Evolutionary conservation across 2,888 invertebrate genomes (phyloP).

Genomic region (Aporophyla nigra): DNA sequence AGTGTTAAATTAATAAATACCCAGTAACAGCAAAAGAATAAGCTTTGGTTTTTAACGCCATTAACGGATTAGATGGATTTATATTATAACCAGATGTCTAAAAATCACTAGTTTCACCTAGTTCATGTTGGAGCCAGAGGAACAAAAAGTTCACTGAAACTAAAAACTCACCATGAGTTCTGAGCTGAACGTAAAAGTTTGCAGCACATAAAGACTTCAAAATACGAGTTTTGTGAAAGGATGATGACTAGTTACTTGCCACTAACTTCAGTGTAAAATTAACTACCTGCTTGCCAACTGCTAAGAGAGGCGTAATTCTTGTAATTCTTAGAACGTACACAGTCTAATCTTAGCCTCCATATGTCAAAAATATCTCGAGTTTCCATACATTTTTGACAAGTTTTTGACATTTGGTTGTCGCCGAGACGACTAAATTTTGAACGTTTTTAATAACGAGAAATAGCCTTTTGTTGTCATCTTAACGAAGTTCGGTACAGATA

Average conservation of each 20-base stretch:
- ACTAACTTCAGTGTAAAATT: constrained; percentile 9
- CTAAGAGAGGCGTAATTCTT: neutral
- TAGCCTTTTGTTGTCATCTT: too few relatives aligned
- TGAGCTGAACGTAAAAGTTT: constrained; percentile 11
- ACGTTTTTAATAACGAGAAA: too few relatives aligned
- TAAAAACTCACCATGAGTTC: neutral
- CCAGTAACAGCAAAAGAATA: neutral
- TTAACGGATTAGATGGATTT: neutral
- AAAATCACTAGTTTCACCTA: neutral
- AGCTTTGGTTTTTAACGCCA: neutral
- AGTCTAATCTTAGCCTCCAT: too few relatives aligned
- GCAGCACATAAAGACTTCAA: constrained; percentile 22
- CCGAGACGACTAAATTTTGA: too few relatives aligned
- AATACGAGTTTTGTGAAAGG: constrained; percentile 8
- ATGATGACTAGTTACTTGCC: constrained; percentile 2
- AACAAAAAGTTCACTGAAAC: constrained; percentile 11
- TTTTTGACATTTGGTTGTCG: too few relatives aligned
- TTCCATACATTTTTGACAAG: too few relatives aligned
- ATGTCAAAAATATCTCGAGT: too few relatives aligned
- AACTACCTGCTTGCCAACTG: neutral
- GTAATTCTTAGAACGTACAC: too few relatives aligned
- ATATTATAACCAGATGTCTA: neutral
- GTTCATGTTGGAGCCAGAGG: neutral
- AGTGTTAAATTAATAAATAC: neutral
- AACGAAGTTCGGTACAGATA: neutral